Percentiles rank a stretch among this genome's conserved stretches.
Evolutionary conservation across 2,888 invertebrate species (phyloP).

Genomic region (Microdon myrmicae): DNA sequence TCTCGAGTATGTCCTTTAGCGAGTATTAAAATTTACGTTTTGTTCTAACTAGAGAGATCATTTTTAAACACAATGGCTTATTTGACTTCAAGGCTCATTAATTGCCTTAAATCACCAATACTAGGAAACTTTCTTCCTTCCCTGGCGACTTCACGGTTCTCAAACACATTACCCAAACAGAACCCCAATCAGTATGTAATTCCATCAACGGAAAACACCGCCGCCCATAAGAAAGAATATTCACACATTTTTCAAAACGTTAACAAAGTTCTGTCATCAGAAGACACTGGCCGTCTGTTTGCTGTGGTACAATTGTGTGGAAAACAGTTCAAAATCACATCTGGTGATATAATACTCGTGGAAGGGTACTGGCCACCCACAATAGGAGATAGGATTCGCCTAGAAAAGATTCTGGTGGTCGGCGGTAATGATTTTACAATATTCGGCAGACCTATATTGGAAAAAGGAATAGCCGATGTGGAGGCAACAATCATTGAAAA

Average conservation of each 20-base stretch:
- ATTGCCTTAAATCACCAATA: too few species aligned
- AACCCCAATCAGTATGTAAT: too few species aligned
- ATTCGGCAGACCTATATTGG: constrained; percentile 82
- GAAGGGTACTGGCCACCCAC: constrained; percentile 87
- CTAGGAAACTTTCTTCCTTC: too few species aligned
- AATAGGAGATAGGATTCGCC: constrained; percentile 79
- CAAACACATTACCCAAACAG: too few species aligned
- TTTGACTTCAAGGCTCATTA: too few species aligned
- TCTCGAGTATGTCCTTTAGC: too few species aligned
- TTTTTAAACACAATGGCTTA: too few species aligned
- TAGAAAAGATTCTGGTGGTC: constrained; percentile 85
- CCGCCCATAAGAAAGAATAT: constrained; percentile 55
- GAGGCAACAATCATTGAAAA: constrained; percentile 87
- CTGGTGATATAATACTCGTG: constrained; percentile 84
- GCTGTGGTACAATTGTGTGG: constrained; percentile 85
- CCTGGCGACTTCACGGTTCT: too few species aligned
- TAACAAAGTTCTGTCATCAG: constrained; percentile 57
- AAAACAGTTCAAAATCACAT: constrained; percentile 85
- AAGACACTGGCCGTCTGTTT: constrained; percentile 69
- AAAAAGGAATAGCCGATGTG: constrained; percentile 77
- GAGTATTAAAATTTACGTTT: too few species aligned
- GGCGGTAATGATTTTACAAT: constrained; percentile 84
- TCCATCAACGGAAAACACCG: too few species aligned
- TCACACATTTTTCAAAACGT: constrained; percentile 58
- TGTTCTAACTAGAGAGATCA: too few species aligned